Conservation (phyloP, 2,797 vertebrate genomes). For the Lemur catta region DNA sequence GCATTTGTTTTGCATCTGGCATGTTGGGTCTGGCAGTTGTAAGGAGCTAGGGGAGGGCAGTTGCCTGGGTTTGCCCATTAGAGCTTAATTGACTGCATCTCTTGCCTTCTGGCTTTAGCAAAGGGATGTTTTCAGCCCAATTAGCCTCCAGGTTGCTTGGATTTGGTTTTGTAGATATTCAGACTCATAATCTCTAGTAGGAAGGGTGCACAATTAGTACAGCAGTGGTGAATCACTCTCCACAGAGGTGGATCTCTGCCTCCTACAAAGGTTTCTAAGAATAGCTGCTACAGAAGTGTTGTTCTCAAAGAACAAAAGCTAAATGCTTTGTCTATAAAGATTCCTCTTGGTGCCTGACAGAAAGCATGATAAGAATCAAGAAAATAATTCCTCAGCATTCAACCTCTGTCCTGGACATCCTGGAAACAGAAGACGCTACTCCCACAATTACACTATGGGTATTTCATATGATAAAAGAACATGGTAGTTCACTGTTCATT, state of each 20-base stretch:
- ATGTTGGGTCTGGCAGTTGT: neutral
- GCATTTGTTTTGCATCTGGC: neutral
- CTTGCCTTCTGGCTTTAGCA: constrained; percentile 13
- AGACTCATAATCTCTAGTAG: constrained; percentile 52
- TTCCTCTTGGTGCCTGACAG: constrained; percentile 37
- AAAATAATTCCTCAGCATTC: neutral
- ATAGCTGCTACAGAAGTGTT: constrained; percentile 69
- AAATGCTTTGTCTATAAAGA: constrained; percentile 58
- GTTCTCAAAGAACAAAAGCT: constrained; percentile 57
- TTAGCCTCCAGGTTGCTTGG: constrained; percentile 54
- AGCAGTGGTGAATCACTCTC: constrained; percentile 75
- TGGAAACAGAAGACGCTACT: neutral
- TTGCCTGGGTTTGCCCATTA: constrained; percentile 28
- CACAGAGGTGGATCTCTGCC: constrained; percentile 54
- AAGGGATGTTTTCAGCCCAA: constrained; percentile 32
- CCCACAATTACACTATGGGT: neutral
- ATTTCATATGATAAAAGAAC: neutral
- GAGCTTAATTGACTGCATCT: neutral
- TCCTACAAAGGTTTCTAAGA: constrained; percentile 76
- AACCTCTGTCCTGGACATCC: neutral
- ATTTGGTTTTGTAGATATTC: constrained; percentile 52
- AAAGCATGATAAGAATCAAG: constrained; percentile 40
- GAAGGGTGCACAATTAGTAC: constrained; percentile 62
- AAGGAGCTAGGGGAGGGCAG: neutral
- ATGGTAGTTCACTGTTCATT: neutral